These are phyloP conservation scores for Coecobrya sp. DNA, from an alignment of 2,888 invertebrate genomes.

Conservation along the genomic window DNA sequence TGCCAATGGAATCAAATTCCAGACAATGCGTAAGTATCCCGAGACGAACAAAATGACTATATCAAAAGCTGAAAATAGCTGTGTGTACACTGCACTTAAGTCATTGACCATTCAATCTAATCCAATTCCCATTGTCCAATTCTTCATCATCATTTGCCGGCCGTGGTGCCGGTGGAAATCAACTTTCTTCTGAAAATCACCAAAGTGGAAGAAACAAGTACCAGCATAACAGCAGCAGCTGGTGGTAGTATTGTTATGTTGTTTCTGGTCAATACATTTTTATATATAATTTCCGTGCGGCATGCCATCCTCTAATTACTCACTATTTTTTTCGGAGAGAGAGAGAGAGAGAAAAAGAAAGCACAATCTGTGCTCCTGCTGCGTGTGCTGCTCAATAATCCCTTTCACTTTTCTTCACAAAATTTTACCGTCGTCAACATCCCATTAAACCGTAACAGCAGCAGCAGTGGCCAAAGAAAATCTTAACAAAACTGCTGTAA, in stretches of 20 bases:
- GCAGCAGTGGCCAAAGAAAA: neutral
- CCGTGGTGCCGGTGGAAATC: no score
- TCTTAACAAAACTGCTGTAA: neutral
- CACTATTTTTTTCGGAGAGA: no score
- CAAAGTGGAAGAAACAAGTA: no score
- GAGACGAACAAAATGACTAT: neutral
- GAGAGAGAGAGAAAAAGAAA: no score
- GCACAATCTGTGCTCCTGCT: neutral
- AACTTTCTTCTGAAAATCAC: no score
- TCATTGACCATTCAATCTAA: neutral
- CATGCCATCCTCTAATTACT: constrained; percentile 63
- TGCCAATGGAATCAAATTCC: constrained; percentile 27
- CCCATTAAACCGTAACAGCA: neutral
- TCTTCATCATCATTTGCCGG: no score
- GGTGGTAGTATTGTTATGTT: constrained; percentile 8
- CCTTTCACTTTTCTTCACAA: neutral
- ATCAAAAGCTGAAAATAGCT: neutral
- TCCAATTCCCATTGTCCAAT: neutral
- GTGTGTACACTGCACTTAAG: neutral
- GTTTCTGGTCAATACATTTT: neutral
- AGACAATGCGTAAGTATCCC: neutral
- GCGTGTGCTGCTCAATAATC: neutral
- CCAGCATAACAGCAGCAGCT: no score
- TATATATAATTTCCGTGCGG: constrained; percentile 42
- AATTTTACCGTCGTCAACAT: neutral